Conservation (phyloP, 2,113 vertebrate species). For the Mixornis gularis region DNA sequence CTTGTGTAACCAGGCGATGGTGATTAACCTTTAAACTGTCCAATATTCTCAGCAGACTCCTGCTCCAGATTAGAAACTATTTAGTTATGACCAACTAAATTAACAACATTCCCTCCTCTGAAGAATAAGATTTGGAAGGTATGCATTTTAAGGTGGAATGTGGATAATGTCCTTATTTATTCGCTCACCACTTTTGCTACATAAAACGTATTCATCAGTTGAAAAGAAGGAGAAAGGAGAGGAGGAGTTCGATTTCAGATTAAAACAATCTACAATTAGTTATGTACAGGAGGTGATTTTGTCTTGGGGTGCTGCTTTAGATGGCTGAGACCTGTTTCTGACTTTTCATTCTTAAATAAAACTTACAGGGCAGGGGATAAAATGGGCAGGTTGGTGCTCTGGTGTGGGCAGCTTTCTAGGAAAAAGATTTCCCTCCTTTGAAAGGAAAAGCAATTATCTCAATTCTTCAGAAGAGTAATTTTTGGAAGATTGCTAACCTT, state of each 20-base stretch:
- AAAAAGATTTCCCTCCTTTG: slow-evolving; percentile 22
- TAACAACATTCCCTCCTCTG: slow-evolving; percentile 88
- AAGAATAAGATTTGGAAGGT: slow-evolving; percentile 82
- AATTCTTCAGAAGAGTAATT: slow-evolving; percentile 41
- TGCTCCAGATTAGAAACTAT: slow-evolving; percentile 99
- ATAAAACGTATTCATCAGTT: neutral
- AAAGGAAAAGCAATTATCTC: slow-evolving; percentile 16
- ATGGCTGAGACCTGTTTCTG: neutral
- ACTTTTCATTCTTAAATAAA: slow-evolving; percentile 7
- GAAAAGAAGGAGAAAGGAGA: neutral
- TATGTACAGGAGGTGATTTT: neutral
- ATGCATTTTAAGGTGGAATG: slow-evolving; percentile 82
- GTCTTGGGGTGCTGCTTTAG: slow-evolving; percentile 15
- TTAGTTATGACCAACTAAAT: slow-evolving; percentile 99
- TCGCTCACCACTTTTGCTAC: slow-evolving; percentile 8
- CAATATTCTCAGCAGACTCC: slow-evolving; percentile 99
- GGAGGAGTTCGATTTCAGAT: neutral
- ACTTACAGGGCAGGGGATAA: neutral
- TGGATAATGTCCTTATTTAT: slow-evolving; percentile 64
- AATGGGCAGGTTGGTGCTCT: neutral
- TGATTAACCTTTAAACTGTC: slow-evolving; percentile 99
- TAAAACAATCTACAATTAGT: slow-evolving; percentile 1
- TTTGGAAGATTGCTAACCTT: slow-evolving; percentile 51
- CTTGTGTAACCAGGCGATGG: slow-evolving; percentile 98
- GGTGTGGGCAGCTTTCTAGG: slow-evolving; percentile 10